These are phyloP conservation scores for Eupithecia tripunctaria DNA, from an alignment of 2,888 invertebrate species.

Conservation along the genomic window DNA sequence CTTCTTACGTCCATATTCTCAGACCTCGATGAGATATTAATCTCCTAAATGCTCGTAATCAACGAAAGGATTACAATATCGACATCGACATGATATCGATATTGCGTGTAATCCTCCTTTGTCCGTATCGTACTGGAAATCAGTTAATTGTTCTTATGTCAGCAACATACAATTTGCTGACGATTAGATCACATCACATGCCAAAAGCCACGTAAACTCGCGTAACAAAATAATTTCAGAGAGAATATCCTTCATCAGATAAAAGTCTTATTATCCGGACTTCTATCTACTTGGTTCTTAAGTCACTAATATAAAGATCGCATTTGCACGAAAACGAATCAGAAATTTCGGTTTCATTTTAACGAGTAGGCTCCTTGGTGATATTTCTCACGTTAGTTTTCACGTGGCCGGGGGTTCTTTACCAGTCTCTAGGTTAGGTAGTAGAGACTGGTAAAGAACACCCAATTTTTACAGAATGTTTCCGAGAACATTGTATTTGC, in stretches of 20 bases:
- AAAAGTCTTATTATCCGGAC: too few relatives aligned
- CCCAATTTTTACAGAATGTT: neutral
- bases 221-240: neutral
- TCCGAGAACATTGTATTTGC: neutral
- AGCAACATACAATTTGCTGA: neutral
- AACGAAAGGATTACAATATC: constrained; percentile 1
- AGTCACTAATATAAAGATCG: too few relatives aligned
- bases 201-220: neutral
- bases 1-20: neutral
- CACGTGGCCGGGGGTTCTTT: neutral
- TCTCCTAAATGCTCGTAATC: constrained; percentile 16
- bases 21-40: constrained; percentile 26
- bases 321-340: too few relatives aligned
- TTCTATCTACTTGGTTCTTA: too few relatives aligned
- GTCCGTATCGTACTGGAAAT: neutral
- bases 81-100: neutral
- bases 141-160: neutral
- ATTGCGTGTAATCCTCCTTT: neutral
- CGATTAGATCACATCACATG: too few relatives aligned
- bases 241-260: neutral
- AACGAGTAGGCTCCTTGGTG: neutral
- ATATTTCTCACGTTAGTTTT: neutral
- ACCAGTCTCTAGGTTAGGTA: neutral
- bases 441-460: too few relatives aligned
- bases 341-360: too few relatives aligned